phyloP scores from a whole-genome alignment of 1,140 invertebrate species.

The Diuraphis noxia region DNA sequence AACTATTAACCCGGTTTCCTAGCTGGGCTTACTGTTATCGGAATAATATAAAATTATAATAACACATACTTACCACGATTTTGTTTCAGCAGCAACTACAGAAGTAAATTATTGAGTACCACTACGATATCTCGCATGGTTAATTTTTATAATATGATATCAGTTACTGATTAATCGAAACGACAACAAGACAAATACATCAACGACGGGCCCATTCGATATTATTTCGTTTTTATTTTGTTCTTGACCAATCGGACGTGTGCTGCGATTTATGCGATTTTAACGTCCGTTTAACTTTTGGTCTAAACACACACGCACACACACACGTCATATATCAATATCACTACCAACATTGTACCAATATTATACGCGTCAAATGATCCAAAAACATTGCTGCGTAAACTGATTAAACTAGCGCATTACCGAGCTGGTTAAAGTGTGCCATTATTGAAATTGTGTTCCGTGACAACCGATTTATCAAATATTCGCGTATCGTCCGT shows the following conservation, averaged over 20 bases:
- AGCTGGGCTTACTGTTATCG: too few relatives aligned
- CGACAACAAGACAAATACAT: neutral
- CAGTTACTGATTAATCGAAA: neutral
- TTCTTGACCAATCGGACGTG: neutral
- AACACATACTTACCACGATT: too few relatives aligned
- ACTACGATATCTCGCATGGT: neutral
- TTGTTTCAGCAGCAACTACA: neutral
- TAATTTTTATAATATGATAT: constrained; percentile 5
- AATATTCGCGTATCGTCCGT: neutral
- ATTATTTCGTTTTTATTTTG: neutral
- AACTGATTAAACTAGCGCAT: neutral
- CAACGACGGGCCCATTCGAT: neutral
- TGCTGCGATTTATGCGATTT: neutral
- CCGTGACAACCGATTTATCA: neutral
- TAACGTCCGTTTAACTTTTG: neutral
- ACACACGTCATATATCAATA: neutral
- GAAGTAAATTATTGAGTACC: neutral
- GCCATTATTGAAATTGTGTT: neutral
- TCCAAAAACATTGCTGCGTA: neutral
- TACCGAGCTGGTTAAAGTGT: neutral
- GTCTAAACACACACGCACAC: neutral
- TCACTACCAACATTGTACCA: neutral
- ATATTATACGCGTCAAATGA: neutral
- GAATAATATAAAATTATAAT: too few relatives aligned
- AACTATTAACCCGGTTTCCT: too few relatives aligned